Evolutionary conservation across 2,888 invertebrate genomes (phyloP), one percentile per base, ranked within the genome.

Genomic region (Biston stratarius): DNA sequence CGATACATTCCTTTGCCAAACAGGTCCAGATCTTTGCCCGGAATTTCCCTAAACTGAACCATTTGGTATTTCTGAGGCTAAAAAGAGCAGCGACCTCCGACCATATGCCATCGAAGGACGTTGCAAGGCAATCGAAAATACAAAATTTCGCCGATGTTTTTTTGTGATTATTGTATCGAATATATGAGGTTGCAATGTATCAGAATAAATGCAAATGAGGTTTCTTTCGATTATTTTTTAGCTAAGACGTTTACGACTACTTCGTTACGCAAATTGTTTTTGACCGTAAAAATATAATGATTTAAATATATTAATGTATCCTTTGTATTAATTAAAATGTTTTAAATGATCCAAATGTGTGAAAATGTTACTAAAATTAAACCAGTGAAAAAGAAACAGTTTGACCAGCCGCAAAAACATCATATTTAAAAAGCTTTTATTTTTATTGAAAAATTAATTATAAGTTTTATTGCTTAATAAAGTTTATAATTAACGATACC

Each of bases 1-100:
- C 81, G 81, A 86, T 84, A 86, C 83, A 85, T 81, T 78, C 81
- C 82, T 78, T 72, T 87, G 87, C 88, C 88, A 89, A 90, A 85
- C 88, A 89, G 86, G 87, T 87, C 86, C 78, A 73, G 51, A 72
- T 72, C 71, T 58, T 65, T 67, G 69, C 55, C 63, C 70, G 70
- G 72, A 72, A 74, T 75, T 74, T 73, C 70, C 71, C 69, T 71
- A 65, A 71, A 68, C 69, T 57, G 68, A 66, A 70, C 64, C 64
- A 65, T 67, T 69, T 58, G 65, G 68, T 69, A 72, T 64, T 33
- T 65, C 42, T 53, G 64, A 67, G 63, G 61, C 49, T 53, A 38
- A 58, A 53, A 67, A 71, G 75, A 71, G 72, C 75, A 73, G 60
- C 65, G 73, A 75, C 72, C 74, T 60, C 65, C 55, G 51, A 24